phyloP scores from a whole-genome alignment of 2,888 invertebrate genomes.

The Drepana falcataria region DNA sequence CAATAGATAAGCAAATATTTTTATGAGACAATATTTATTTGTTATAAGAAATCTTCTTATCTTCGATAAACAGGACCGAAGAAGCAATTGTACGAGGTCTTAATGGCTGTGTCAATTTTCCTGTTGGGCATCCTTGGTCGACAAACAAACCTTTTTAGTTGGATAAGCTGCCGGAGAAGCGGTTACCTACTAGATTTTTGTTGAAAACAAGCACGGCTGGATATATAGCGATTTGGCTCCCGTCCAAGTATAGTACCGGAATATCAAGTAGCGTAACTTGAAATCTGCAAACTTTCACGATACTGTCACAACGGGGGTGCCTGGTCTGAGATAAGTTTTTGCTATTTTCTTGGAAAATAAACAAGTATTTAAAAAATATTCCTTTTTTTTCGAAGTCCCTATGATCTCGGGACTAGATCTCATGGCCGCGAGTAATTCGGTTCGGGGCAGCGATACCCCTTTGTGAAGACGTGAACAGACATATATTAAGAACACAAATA shows the following conservation, averaged over 20 bases:
- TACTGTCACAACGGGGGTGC: neutral
- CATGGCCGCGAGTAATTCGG: too few species aligned
- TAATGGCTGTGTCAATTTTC: neutral
- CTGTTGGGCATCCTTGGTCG: neutral
- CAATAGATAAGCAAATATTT: too few species aligned
- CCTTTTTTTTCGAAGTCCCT: too few species aligned
- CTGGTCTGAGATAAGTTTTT: neutral
- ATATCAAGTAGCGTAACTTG: conserved; percentile 1
- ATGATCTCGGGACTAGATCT: too few species aligned
- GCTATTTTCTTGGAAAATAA: neutral
- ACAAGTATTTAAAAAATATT: neutral
- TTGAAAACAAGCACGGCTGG: neutral
- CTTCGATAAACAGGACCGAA: neutral
- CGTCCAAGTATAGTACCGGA: neutral
- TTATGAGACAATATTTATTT: too few species aligned
- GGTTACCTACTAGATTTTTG: neutral
- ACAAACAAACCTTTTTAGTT: neutral
- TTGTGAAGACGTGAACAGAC: too few species aligned
- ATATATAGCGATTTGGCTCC: neutral
- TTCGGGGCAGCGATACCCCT: too few species aligned
- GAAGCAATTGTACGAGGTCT: neutral
- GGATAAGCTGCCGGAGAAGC: neutral
- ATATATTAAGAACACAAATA: too few species aligned
- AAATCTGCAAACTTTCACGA: neutral
- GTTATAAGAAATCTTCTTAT: neutral